Conservation (phyloP, 2,113 vertebrate species). For the Pyrgilauda ruficollis region DNA sequence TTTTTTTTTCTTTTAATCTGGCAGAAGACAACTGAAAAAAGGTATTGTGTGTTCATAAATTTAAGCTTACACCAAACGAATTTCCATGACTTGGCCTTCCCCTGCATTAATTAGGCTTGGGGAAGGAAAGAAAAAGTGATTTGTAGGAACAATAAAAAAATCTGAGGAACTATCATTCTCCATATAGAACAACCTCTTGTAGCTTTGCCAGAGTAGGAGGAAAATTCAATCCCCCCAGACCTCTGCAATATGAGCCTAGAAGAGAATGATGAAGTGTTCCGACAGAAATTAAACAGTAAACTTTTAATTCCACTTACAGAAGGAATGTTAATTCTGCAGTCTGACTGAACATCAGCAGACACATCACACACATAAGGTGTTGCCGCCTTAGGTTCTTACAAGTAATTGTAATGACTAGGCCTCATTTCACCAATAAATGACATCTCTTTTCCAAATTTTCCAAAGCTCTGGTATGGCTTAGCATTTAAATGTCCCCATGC, state of each 20-base stretch:
- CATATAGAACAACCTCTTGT: not conserved
- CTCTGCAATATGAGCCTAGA: not conserved
- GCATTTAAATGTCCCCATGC: not conserved
- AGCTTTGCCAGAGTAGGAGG: not conserved
- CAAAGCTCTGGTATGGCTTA: not conserved
- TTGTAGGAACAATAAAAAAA: not conserved
- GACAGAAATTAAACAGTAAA: constrained; percentile 13
- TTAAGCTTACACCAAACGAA: not conserved
- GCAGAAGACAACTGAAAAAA: not conserved
- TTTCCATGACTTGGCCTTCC: not conserved
- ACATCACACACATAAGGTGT: not conserved
- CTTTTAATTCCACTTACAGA: not conserved
- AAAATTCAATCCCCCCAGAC: not conserved
- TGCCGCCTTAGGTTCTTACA: not conserved
- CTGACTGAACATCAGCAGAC: not conserved
- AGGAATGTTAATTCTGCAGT: not conserved
- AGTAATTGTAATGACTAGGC: not conserved
- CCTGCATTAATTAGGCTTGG: not conserved
- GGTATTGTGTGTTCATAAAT: not conserved
- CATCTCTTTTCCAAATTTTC: not conserved
- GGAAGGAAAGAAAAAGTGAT: not conserved
- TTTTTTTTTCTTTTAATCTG: not conserved
- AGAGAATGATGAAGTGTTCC: not conserved
- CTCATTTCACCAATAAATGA: not conserved
- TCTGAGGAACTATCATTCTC: not conserved